Percentiles rank a stretch among this genome's conserved stretches.
phyloP scores from a whole-genome alignment of 23 tunicate species.

The Ascidia mentula region DNA sequence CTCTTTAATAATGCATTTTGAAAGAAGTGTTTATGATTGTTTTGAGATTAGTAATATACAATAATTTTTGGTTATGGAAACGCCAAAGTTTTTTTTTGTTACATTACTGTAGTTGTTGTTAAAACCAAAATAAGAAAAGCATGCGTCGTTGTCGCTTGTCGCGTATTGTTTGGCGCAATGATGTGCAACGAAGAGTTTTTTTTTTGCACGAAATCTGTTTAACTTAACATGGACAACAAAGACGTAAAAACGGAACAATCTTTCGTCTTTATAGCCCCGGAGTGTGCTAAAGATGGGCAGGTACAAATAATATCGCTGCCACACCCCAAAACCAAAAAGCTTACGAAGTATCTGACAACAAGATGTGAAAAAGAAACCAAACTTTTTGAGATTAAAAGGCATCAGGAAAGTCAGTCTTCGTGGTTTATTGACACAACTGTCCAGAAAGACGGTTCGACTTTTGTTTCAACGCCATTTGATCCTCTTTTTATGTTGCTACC shows the following conservation, averaged over 20 bases:
- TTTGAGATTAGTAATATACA: too few relatives aligned
- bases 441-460: slow-evolving; percentile 58
- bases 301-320: slow-evolving; percentile 29
- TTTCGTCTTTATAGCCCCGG: not conserved
- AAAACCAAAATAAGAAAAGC: too few relatives aligned
- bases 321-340: slow-evolving; percentile 56
- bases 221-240: too few relatives aligned
- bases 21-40: too few relatives aligned
- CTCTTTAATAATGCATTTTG: too few relatives aligned
- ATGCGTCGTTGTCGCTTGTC: too few relatives aligned
- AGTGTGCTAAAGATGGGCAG: not conserved
- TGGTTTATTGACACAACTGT: slow-evolving; percentile 75
- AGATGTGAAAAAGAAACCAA: not conserved
- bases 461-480: slow-evolving; percentile 60
- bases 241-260: not conserved
- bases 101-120: too few relatives aligned
- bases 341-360: slow-evolving; percentile 36
- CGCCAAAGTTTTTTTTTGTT: too few relatives aligned
- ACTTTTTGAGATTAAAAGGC: slow-evolving; percentile 55
- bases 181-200: too few relatives aligned
- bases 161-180: too few relatives aligned
- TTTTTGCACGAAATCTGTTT: too few relatives aligned
- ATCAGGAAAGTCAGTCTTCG: slow-evolving; percentile 45
- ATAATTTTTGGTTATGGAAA: too few relatives aligned
- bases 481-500: slow-evolving; percentile 57